These are phyloP conservation scores for Epizoanthus stellaris DNA, from an alignment of 92 coral and sea anemone genomes.

Conservation along the genomic window DNA sequence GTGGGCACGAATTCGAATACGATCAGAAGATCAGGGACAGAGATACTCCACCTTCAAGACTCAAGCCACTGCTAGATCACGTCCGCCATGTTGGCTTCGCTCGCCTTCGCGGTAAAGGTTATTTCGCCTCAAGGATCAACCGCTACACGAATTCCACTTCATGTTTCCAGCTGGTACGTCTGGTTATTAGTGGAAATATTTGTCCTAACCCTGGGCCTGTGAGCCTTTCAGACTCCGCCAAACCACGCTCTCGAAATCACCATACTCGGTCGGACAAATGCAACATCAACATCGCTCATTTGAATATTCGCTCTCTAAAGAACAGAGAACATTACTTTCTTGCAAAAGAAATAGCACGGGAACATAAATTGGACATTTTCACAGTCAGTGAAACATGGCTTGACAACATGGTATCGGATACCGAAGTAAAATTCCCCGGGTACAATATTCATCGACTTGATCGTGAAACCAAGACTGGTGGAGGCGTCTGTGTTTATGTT, in stretches of 20 bases:
- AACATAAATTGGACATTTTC: conserved; percentile 18
- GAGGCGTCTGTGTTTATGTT: conserved; percentile 16
- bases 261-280: neutral
- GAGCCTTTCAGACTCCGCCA: conserved; percentile 9
- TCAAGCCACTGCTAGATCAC: neutral
- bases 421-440: conserved; percentile 32
- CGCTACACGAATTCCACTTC: conserved; percentile 53
- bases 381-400: conserved; percentile 23
- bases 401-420: conserved; percentile 25
- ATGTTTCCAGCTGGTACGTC: conserved; percentile 42
- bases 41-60: neutral
- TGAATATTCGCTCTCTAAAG: conserved; percentile 28
- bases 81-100: conserved; percentile 37
- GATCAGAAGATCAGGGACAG: conserved; percentile 27
- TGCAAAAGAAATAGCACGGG: conserved; percentile 12
- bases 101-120: conserved; percentile 44
- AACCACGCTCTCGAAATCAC: neutral
- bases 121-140: conserved; percentile 51
- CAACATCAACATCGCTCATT: conserved; percentile 37
- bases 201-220: conserved; percentile 45
- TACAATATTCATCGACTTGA: conserved; percentile 27
- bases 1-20: neutral
- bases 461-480: conserved; percentile 33
- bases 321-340: conserved; percentile 39
- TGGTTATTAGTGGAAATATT: conserved; percentile 43